Percentiles rank a stretch among this genome's conserved stretches.
These are phyloP conservation scores for Eubucco bourcierii DNA, from an alignment of 2,113 vertebrate species.

Conservation along the genomic window DNA sequence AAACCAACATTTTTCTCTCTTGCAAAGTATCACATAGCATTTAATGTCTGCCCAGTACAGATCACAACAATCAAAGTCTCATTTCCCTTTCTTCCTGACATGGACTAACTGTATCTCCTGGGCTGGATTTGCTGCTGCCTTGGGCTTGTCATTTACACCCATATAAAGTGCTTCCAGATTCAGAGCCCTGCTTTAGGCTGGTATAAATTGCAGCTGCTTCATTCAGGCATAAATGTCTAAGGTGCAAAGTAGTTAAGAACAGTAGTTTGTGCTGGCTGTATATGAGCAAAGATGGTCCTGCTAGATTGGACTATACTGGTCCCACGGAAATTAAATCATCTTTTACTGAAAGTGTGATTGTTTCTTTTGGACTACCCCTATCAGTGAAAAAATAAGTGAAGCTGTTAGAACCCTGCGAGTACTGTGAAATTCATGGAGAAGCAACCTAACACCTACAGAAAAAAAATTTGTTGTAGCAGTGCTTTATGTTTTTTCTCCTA, in stretches of 20 bases:
- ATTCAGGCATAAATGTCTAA: background rate
- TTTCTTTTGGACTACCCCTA: background rate
- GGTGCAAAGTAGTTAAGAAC: conserved; percentile 7
- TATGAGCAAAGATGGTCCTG: background rate
- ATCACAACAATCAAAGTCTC: background rate
- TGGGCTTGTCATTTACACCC: conserved; percentile 25
- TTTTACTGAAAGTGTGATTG: background rate
- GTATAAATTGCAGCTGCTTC: conserved; percentile 31
- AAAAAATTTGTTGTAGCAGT: background rate
- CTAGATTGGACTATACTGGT: background rate
- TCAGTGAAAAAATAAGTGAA: background rate
- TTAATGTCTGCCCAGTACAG: background rate
- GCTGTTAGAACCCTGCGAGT: background rate
- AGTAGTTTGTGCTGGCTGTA: background rate
- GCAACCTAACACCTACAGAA: background rate
- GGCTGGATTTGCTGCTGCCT: conserved; percentile 18
- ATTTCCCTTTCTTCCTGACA: background rate
- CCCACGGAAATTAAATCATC: conserved; percentile 9
- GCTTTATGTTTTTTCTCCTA: background rate
- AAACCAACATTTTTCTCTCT: background rate
- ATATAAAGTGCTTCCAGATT: conserved; percentile 17
- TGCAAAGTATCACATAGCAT: background rate
- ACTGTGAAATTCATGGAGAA: background rate
- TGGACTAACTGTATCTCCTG: background rate
- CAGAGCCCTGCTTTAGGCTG: background rate